A percentile compares a stretch with the other conserved stretches of the same genome.
These are phyloP conservation scores for Ruditapes philippinarum DNA, from an alignment of 1,140 invertebrate genomes.

Conservation along the genomic window DNA sequence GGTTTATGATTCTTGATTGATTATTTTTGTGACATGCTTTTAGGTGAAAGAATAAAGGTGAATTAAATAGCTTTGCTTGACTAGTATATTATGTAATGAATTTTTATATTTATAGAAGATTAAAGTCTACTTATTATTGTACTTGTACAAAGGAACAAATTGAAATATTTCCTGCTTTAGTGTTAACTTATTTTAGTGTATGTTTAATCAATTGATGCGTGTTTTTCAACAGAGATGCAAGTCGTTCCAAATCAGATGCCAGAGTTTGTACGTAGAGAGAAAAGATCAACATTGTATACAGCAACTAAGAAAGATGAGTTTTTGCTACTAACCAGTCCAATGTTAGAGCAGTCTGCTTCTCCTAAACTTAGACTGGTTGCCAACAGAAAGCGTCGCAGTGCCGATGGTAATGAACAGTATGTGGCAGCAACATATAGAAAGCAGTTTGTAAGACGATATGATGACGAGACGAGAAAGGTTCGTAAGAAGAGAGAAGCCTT, in stretches of 20 bases:
- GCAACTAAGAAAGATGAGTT: conserved; percentile 72
- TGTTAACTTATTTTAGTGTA: no score
- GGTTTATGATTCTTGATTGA: no score
- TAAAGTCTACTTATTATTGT: no score
- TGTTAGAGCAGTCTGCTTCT: conserved; percentile 58
- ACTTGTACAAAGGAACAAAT: no score
- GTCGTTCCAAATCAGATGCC: conserved; percentile 81
- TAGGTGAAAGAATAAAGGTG: no score
- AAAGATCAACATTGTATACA: conserved; percentile 69
- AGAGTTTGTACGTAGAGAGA: conserved; percentile 76
- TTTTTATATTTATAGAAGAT: no score
- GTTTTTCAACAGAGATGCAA: conserved; percentile 73
- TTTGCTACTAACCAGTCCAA: conserved; percentile 49
- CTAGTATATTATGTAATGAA: no score
- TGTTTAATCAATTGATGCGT: no score
- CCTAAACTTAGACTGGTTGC: conserved; percentile 55
- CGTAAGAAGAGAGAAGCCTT: conserved; percentile 78
- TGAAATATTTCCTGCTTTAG: no score
- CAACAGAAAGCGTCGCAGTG: conserved; percentile 55
- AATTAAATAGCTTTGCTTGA: no score
- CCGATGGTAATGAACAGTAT: conserved; percentile 38
- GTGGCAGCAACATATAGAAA: conserved; percentile 49
- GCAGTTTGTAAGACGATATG: conserved; percentile 68
- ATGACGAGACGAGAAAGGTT: conserved; percentile 65
- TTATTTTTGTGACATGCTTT: no score